Evolutionary conservation across 2,113 vertebrate genomes (phyloP), one percentile per base, ranked within the genome.

Genomic region (Corvus moneduloides): DNA sequence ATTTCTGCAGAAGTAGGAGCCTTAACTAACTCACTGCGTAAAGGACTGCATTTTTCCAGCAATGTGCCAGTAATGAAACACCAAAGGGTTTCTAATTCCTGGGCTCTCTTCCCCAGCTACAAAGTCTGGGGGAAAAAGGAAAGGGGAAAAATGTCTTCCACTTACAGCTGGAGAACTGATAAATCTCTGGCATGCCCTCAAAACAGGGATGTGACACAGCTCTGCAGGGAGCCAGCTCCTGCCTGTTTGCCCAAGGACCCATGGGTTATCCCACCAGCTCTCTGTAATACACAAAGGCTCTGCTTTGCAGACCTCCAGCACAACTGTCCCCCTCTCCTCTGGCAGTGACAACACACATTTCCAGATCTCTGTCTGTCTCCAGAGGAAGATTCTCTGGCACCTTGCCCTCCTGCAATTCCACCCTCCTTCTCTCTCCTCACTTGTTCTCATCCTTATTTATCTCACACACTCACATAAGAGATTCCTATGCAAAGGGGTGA

Each of bases 371-470:
- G 26, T 39, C 58, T 84, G 55, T 55, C 78, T 66, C 52, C 66
- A 69, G 33, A 87, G 61, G 8, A 66, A 71, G 72, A 39, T 48
- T 44, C 74, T 66, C 84, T 93, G 75, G 72, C 82, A 44, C 46
- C 37, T 71, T 66, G 59, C 76, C 78, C 33, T 73, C 59, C 74
- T 13, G 5, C 58, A 33, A 35, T 30, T 85, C 51, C 75, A 35
- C 32, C 62, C 27, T 87, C 35, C 43, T 62, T 37, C 69, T 82
- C 44, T 84, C 58, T 62, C 67, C 76, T 82, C 51, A 12, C 64
- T 87, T 75, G 41, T 75, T 82, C 81, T 85, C 67, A 75, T 79
- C 75, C 54, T 69, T 71, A 52, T 94, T 90, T 86, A 17, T 77
- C 67, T 80, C 84, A 48, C 73, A 52, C 54, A 52, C 0, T 0